Evolutionary conservation across 1,140 invertebrate genomes (phyloP), one percentile per base, ranked within the genome.

Genomic region (Nylanderia fulva): DNA sequence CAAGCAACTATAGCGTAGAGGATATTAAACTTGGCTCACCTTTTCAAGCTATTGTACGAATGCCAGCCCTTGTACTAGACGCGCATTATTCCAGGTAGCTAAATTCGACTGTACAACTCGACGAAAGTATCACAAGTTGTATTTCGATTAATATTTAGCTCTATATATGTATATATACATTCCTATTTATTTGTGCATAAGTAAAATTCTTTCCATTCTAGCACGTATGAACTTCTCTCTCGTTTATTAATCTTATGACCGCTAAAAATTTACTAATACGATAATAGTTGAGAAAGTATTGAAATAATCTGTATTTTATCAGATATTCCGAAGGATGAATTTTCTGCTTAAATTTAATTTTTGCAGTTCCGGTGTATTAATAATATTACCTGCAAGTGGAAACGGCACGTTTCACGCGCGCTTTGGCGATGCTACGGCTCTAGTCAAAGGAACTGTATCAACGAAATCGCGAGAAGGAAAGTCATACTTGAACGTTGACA

Each of bases 321-420:
- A 18, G 15, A 36, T 3, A 39, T 77, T 48, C 33, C 11, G 21
- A 48, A 18, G 2, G 18, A 33, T 45, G 0, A 0, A 76, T 18
- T 64, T 4, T 21, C 4, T 64, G 21, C 29, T 77, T 63, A 29
- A 45, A 33, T 76, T 84, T 63, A 27, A 58, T 86, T 48, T 71
- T 82, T 85, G 15, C 75, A 95, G 97, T 90, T 96, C 96, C 68
- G 97, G 97, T 0, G 95, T 97, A 5, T 92, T 97, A 29, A 95
- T 97, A 68, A 97, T 97, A 69, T 94, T 97, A 52, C 97, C 97
- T 13, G 97, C 97, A 5, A 96, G 96, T 86, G 97, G 97, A 63
- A 96, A 96, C 74, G 97, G 97, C 42, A 96, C 96, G 2, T 97
- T 97, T 91, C 95, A 97, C 90, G 96, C 96, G 18, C 93, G 95